phyloP scores from a whole-genome alignment of 2,797 vertebrate species.

The Sternotherus odoratus region DNA sequence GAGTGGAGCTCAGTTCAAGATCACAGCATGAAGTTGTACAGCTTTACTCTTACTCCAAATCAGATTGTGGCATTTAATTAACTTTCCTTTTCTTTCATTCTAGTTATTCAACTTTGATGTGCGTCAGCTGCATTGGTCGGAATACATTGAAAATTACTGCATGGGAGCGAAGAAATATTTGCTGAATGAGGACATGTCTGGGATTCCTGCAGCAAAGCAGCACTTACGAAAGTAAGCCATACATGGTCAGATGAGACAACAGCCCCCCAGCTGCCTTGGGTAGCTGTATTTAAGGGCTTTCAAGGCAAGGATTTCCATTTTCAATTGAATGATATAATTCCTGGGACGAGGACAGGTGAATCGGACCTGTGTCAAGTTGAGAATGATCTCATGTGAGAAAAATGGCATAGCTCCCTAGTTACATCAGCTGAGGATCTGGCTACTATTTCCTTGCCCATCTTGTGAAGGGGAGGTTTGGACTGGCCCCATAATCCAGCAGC shows the following conservation, averaged over 20 bases:
- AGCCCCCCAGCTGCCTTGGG: neutral
- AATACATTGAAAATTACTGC: conserved; percentile 96
- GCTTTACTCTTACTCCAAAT: neutral
- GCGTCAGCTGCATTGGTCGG: conserved; percentile 94
- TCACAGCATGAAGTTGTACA: neutral
- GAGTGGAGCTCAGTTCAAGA: neutral
- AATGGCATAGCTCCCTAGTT: neutral
- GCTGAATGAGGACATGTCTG: conserved; percentile 96
- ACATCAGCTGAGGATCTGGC: accelerated
- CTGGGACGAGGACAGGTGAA: neutral
- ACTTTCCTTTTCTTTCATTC: conserved; percentile 43
- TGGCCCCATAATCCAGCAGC: neutral
- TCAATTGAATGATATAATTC: neutral
- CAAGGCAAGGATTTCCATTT: neutral
- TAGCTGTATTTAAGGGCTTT: neutral
- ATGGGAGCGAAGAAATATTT: conserved; percentile 96
- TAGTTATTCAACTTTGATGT: conserved; percentile 97
- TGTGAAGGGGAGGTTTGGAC: neutral
- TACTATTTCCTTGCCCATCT: neutral
- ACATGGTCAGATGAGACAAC: neutral
- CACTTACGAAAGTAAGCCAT: conserved; percentile 91
- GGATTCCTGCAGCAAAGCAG: conserved; percentile 92
- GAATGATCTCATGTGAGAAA: neutral
- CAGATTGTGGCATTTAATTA: neutral
- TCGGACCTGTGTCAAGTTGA: neutral